Evolutionary conservation across 2,113 vertebrate genomes (phyloP).

Genomic region (Etheostoma spectabile): DNA sequence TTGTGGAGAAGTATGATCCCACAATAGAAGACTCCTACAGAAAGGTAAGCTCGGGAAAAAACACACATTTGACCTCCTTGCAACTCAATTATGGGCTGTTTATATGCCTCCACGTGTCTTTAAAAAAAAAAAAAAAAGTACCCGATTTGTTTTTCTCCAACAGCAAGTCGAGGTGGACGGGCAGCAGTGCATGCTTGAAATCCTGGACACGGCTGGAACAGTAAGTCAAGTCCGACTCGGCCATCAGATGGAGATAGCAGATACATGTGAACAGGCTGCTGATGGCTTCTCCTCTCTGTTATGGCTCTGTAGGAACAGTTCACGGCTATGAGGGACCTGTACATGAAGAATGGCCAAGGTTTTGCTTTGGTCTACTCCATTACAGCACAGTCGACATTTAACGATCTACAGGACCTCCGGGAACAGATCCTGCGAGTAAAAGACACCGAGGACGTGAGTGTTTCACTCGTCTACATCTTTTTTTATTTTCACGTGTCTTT

Average conservation of each 20-base stretch:
- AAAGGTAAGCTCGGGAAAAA: conserved; percentile 87
- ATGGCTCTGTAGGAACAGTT: conserved; percentile 91
- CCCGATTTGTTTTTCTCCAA: conserved; percentile 1
- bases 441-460: conserved; percentile 98
- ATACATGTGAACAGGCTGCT: neutral
- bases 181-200: conserved; percentile 99
- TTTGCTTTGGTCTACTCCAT: conserved; percentile 99
- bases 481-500: neutral
- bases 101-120: neutral
- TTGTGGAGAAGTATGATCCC: conserved; percentile 99
- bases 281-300: conserved; percentile 1
- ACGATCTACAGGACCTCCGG: conserved; percentile 97
- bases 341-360: conserved; percentile 99
- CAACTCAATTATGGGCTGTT: neutral
- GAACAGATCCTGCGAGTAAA: conserved; percentile 99
- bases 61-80: neutral
- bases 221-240: conserved; percentile 82
- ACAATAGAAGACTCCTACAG: conserved; percentile 99
- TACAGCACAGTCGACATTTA: conserved; percentile 98
- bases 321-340: conserved; percentile 98
- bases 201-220: conserved; percentile 98
- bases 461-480: neutral
- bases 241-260: neutral
- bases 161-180: conserved; percentile 99
- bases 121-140: neutral